Conservation (phyloP, 2,113 vertebrate genomes). For the Geococcyx californianus region DNA sequence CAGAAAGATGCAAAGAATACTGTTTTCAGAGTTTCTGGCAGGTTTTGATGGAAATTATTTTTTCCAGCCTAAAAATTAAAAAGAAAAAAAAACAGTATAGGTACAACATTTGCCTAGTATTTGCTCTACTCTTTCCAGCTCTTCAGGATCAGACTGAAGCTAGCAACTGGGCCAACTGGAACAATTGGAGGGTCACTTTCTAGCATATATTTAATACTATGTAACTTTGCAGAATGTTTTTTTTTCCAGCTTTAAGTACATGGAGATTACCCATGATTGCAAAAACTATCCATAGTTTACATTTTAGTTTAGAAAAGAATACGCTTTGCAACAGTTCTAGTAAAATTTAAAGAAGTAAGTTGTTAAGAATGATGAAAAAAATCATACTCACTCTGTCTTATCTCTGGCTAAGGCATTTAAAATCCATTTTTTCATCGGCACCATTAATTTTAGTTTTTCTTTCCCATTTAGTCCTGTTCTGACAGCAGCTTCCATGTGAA, state of each 20-base stretch:
- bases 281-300: not conserved
- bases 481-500: not conserved
- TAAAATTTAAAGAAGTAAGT: not conserved
- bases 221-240: not conserved
- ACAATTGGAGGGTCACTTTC: not conserved
- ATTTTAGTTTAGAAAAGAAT: not conserved
- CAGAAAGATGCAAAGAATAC: not conserved
- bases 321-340: not conserved
- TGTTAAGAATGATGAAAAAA: not conserved
- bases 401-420: not conserved
- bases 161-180: not conserved
- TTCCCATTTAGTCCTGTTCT: not conserved
- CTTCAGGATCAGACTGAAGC: not conserved
- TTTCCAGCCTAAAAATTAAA: not conserved
- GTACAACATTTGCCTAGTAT: not conserved
- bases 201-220: not conserved
- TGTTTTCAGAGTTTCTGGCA: not conserved
- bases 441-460: not conserved
- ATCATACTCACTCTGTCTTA: not conserved
- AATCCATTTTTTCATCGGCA: not conserved
- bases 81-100: not conserved
- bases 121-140: not conserved
- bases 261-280: fast-evolving
- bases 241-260: not conserved
- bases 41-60: not conserved